Conservation (phyloP, 64 coral and sea anemone genomes). For the Montipora cactus region DNA sequence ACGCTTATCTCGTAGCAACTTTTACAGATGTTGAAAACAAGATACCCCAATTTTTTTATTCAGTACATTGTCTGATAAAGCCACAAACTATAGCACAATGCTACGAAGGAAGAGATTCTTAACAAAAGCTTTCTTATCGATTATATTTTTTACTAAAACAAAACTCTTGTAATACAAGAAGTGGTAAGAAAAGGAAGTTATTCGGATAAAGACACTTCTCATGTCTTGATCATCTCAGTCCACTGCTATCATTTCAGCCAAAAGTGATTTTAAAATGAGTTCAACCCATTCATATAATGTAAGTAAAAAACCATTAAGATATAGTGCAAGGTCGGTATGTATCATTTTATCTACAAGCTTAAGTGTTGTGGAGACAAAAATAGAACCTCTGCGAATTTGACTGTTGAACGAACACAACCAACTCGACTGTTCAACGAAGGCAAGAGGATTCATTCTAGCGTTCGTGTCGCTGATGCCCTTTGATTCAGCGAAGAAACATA, state of each 20-base stretch:
- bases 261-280: conserved; percentile 20
- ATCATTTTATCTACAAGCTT: not conserved
- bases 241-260: too few relatives aligned
- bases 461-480: too few relatives aligned
- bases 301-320: not conserved
- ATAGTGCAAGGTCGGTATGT: not conserved
- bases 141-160: not conserved
- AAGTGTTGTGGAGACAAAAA: too few relatives aligned
- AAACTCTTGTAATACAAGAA: conserved; percentile 49
- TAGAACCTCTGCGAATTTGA: too few relatives aligned
- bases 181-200: conserved; percentile 9
- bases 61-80: not conserved
- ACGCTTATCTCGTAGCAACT: conserved; percentile 21
- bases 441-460: too few relatives aligned
- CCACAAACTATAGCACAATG: not conserved
- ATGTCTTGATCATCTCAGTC: not conserved
- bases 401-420: too few relatives aligned
- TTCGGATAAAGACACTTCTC: not conserved
- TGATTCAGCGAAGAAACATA: not conserved
- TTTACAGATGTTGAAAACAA: conserved; percentile 20
- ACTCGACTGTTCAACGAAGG: not conserved
- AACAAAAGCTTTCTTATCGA: conserved; percentile 2
- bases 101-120: not conserved
- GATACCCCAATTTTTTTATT: not conserved
- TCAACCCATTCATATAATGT: not conserved